Conservation (phyloP, 2,888 invertebrate genomes). For the Dryadula phaetusa region DNA sequence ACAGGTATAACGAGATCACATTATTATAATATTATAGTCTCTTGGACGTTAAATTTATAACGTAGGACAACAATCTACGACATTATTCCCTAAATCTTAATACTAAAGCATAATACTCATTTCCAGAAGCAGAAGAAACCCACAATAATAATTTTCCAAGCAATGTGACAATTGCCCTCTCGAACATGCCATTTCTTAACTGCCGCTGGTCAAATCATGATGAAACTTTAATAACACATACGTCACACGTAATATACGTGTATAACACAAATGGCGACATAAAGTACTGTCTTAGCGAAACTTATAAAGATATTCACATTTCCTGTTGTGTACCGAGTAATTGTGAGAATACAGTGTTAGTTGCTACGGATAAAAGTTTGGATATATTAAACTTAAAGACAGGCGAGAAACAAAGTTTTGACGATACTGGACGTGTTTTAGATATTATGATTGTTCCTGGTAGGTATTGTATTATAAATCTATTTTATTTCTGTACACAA, state of each 20-base stretch:
- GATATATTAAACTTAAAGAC: constrained; percentile 67
- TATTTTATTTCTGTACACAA: neutral
- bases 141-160: constrained; percentile 65
- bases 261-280: constrained; percentile 64
- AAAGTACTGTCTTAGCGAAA: constrained; percentile 58
- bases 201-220: constrained; percentile 72
- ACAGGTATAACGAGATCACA: no score
- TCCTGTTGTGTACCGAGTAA: constrained; percentile 68
- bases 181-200: constrained; percentile 63
- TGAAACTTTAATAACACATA: constrained; percentile 69
- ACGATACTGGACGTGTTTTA: constrained; percentile 63
- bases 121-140: constrained; percentile 68
- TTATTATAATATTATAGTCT: no score
- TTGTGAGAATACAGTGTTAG: constrained; percentile 66
- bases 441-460: constrained; percentile 71
- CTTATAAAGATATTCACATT: constrained; percentile 63
- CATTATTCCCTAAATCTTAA: no score
- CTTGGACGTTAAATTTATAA: no score
- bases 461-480: constrained; percentile 49
- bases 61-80: no score
- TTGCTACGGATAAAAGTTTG: constrained; percentile 55
- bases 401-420: constrained; percentile 62
- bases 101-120: neutral
- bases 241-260: constrained; percentile 65
- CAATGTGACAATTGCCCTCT: constrained; percentile 62